Conservation (phyloP, 2,797 vertebrate genomes). For the Eulemur coronatus region DNA sequence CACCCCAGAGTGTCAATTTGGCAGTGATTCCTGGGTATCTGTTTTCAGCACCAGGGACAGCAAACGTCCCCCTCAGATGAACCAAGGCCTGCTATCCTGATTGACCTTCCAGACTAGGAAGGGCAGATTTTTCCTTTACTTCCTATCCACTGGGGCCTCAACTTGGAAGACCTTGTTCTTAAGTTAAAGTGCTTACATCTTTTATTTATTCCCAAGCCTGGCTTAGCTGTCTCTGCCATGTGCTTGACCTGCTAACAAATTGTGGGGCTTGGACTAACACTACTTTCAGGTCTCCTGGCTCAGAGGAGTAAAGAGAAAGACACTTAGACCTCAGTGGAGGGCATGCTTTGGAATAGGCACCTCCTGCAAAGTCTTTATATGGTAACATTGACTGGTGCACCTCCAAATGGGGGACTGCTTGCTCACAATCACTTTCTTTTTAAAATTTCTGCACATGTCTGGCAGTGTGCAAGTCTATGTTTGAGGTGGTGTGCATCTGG, state of each 20-base stretch:
- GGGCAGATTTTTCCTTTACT: background rate
- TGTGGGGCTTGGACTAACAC: background rate
- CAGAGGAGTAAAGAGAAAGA: background rate
- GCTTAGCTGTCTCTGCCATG: background rate
- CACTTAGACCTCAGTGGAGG: background rate
- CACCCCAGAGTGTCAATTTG: background rate
- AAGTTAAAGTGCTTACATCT: background rate
- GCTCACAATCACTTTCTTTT: background rate
- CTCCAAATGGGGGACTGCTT: background rate
- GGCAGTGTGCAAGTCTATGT: background rate
- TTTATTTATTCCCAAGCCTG: background rate
- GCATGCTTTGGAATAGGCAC: background rate
- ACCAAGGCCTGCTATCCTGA: background rate
- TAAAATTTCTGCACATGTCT: background rate
- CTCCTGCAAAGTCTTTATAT: background rate
- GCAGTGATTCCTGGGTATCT: background rate
- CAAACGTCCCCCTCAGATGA: accelerated
- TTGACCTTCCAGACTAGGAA: background rate
- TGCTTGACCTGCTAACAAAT: background rate
- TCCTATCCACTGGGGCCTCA: background rate
- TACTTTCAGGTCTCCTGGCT: background rate
- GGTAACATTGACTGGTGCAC: background rate
- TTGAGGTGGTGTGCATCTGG: background rate
- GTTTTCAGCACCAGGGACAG: constrained; percentile 86
- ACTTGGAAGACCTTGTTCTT: background rate